phyloP scores from a whole-genome alignment of 1,140 invertebrate species.

The Danaus plexippus region DNA sequence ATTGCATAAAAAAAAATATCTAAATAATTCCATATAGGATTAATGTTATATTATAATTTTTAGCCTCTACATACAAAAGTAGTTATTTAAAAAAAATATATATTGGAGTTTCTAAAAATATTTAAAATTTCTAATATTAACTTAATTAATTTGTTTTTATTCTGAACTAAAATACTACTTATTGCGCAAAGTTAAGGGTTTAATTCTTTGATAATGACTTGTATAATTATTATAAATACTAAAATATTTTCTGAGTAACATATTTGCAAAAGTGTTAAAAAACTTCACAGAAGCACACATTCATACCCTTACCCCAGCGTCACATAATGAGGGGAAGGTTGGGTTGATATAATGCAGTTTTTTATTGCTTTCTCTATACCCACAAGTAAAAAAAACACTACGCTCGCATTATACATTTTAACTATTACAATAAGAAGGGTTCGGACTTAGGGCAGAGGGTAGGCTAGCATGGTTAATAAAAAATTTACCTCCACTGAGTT shows the following conservation, averaged over 20 bases:
- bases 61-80: too few relatives aligned
- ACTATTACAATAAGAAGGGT: conserved; percentile 68
- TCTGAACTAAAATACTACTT: too few relatives aligned
- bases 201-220: too few relatives aligned
- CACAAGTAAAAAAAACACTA: conserved; percentile 64
- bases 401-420: conserved; percentile 62
- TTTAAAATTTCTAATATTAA: too few relatives aligned
- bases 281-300: conserved; percentile 35
- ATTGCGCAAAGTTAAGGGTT: too few relatives aligned
- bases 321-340: conserved; percentile 62
- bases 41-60: too few relatives aligned
- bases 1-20: conserved; percentile 37
- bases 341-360: conserved; percentile 70
- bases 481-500: conserved; percentile 57
- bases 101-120: too few relatives aligned
- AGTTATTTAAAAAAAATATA: too few relatives aligned
- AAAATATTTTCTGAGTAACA: conserved; percentile 17
- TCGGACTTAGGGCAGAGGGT: conserved; percentile 50
- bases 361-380: conserved; percentile 68
- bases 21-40: conserved; percentile 1
- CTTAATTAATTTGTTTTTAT: too few relatives aligned
- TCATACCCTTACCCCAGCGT: conserved; percentile 36
- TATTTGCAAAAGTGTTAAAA: conserved; percentile 20
- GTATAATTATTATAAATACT: too few relatives aligned
- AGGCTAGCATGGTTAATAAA: conserved; percentile 52